A percentile compares a stretch with the other conserved stretches of the same genome.
Evolutionary conservation across 1,140 invertebrate genomes (phyloP).

Genomic region (Tetranychus urticae): DNA sequence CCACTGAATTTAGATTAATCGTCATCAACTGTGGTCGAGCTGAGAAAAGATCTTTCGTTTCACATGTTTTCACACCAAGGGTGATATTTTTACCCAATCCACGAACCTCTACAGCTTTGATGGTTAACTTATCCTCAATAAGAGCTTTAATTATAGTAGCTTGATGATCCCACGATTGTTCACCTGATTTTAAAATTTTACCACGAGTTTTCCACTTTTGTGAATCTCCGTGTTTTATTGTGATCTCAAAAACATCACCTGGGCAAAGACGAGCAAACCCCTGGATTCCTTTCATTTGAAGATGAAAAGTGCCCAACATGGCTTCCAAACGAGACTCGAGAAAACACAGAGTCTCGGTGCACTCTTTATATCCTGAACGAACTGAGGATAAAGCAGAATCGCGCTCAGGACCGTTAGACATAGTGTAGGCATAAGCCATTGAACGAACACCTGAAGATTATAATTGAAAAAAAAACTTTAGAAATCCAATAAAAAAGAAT

Average conservation of each 20-base stretch:
- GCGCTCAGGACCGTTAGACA: conserved; percentile 23
- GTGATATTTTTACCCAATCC: conserved; percentile 24
- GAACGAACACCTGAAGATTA: conserved; percentile 20
- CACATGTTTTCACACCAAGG: conserved; percentile 34
- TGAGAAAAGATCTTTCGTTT: conserved; percentile 33
- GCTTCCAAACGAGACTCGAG: conserved; percentile 29
- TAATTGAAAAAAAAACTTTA: not conserved
- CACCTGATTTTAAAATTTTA: conserved; percentile 27
- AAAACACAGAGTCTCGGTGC: conserved; percentile 27
- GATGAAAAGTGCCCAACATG: conserved; percentile 28
- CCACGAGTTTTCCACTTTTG: conserved; percentile 36
- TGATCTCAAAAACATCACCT: conserved; percentile 36
- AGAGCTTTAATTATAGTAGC: conserved; percentile 26
- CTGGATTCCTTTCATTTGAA: conserved; percentile 27
- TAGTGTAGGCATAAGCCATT: conserved; percentile 27
- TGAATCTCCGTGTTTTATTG: conserved; percentile 27
- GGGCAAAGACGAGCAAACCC: conserved; percentile 33
- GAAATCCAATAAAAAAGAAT: not conserved
- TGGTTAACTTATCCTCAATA: conserved; percentile 28
- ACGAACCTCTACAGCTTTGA: conserved; percentile 29
- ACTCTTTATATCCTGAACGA: conserved; percentile 28
- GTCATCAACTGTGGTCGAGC: conserved; percentile 31
- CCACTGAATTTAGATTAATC: conserved; percentile 34
- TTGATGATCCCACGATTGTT: conserved; percentile 30
- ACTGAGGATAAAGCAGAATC: conserved; percentile 27